Evolutionary conservation across 2,888 invertebrate genomes (phyloP), one percentile per base, ranked within the genome.

Genomic region (Drepanosiphum platanoidis): DNA sequence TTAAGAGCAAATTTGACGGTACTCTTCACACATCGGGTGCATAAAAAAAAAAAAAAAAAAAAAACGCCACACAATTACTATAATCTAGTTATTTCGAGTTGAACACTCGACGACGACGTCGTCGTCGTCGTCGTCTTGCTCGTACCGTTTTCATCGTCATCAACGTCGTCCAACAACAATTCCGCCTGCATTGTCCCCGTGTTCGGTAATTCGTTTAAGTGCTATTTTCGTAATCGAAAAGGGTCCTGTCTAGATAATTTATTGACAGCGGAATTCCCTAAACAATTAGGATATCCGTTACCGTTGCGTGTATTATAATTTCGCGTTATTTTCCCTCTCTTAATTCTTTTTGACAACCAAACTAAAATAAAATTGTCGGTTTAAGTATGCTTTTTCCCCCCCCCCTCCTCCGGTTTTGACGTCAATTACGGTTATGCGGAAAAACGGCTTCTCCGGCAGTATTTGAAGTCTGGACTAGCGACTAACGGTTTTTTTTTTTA

Each of bases 171-270:
- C 78, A 39, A 64, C 39, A 64, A 32, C 39, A n/a, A 22, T 78
- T 42, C 30, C 39, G 39, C 52, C 58, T 22, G 39, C 42, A 81
- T 80, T 36, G 46, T 74, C 74, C 42, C 70, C 27, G 36, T 42
- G 27, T 39, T 36, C 34, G 13, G 64, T 75, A 83, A 83, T 75
- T 83, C 82, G 42, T 42, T 83, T 83, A 83, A 84, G 83, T 75
- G 83, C 75, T 75, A 58, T 77, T 84, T 77, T 77, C 84, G 84
- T 77, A 84, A 75, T 84, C 75, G 84, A 61, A 61, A 82, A 81
- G 46, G 42, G 72, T 72, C 75, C 68, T n/a, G 52, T 75, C 66
- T 75, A 36, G 52, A 77, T 77, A 77, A 77, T 77, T 84, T 84
- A 77, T 84, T 46, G 84, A 84, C 77, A 68, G 72, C 84, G 13